These are phyloP conservation scores for Idaea dimidiata DNA, from an alignment of 2,888 invertebrate species.

Conservation along the genomic window DNA sequence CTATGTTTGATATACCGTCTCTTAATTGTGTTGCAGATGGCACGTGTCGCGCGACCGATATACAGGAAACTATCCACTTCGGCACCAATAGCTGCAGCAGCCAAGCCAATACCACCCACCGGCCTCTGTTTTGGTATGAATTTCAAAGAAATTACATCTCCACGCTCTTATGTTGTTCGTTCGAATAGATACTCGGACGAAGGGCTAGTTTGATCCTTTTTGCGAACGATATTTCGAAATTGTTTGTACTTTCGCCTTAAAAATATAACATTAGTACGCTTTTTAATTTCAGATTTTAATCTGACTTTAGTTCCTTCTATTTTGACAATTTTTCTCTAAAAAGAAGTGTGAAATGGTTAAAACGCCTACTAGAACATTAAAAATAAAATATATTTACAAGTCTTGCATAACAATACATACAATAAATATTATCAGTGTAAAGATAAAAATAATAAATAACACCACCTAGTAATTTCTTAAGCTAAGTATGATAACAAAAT, in stretches of 20 bases:
- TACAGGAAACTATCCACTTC: conserved; percentile 64
- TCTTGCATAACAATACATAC: neutral
- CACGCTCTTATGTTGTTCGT: too few species aligned
- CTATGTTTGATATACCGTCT: neutral
- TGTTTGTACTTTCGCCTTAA: too few species aligned
- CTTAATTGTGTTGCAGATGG: conserved; percentile 44
- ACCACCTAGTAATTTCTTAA: neutral
- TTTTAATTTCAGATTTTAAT: too few species aligned
- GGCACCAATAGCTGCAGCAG: conserved; percentile 46
- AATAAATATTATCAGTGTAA: neutral
- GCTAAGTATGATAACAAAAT: neutral
- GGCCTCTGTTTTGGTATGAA: conserved; percentile 66
- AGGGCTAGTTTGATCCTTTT: too few species aligned
- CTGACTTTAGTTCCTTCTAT: too few species aligned
- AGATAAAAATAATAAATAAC: neutral
- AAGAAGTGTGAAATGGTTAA: too few species aligned
- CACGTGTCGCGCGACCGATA: conserved; percentile 56
- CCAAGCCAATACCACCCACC: conserved; percentile 62
- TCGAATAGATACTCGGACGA: too few species aligned
- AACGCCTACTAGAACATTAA: too few species aligned
- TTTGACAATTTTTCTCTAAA: too few species aligned
- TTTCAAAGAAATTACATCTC: conserved; percentile 7
- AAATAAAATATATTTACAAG: too few species aligned
- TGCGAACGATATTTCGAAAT: too few species aligned
- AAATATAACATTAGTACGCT: too few species aligned